Evolutionary conservation across 1,140 invertebrate species (phyloP), one percentile per base, ranked within the genome.

Genomic region (Elymnias hypermnestra): DNA sequence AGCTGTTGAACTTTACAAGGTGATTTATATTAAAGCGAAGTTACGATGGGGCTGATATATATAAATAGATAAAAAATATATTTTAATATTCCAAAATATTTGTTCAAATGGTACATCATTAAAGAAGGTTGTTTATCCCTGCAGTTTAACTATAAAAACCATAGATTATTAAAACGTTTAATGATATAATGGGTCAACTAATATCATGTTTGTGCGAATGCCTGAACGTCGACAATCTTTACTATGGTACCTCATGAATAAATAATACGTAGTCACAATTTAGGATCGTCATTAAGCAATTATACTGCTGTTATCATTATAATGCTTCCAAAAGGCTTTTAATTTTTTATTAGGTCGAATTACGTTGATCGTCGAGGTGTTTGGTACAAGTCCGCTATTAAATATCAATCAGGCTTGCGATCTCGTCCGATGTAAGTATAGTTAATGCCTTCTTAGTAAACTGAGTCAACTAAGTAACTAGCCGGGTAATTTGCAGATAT

Each of bases 291-390:
- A 81, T 84, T 84, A 84, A 74, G 72, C 66, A 81, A 84, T 84
- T 83, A 84, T 77, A 54, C 65, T 53, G 66, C 73, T 82, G 73
- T 78, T 79, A 74, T 56, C 72, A 83, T 82, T 81, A 84, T 67
- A 59, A 75, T 74, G 70, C 81, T 83, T 77, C 79, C 49, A 53
- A 78, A 84, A 81, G 75, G 76, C 76, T 84, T 81, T 84, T 79
- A 81, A 83, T 83, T 84, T 84, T 84, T 83, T 84, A 83, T 81
- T 73, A 77, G 65, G 57, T 57, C 66, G 72, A 82, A 82, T 82
- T 78, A 77, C 69, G 53, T 57, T 71, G 50, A 39, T 47, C 51
- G 67, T 53, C 42, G 63, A 82, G 71, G 73, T 78, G 72, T 79
- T 64, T 55, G 52, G 38, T 44, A 65, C 61, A 57, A 66, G 66